A percentile compares a stretch with the other conserved stretches of the same genome.
Conservation (phyloP, 2,113 vertebrate genomes). For the Caretta caretta region DNA sequence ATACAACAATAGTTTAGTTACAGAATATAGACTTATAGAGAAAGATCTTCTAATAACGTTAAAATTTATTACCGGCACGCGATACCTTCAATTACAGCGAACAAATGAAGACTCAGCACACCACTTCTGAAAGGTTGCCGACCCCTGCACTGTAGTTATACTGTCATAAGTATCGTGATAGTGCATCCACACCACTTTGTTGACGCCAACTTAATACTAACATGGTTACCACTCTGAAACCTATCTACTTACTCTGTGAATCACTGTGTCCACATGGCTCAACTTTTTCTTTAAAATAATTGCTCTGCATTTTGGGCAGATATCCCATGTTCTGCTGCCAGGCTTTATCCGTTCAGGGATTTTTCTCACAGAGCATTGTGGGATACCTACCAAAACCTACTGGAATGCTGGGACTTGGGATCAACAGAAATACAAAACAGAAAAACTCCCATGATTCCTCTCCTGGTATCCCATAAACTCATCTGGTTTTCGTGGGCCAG, state of each 20-base stretch:
- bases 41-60: too few species aligned
- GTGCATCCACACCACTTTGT: neutral
- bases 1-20: too few species aligned
- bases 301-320: neutral
- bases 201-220: neutral
- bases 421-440: neutral
- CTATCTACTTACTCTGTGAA: neutral
- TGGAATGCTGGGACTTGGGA: neutral
- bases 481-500: neutral
- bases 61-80: too few species aligned
- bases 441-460: neutral
- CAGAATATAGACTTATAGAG: too few species aligned
- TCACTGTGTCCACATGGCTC: accelerated
- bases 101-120: too few species aligned
- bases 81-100: too few species aligned
- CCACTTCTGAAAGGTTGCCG: too few species aligned
- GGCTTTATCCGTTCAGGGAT: neutral
- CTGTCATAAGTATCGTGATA: neutral
- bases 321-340: neutral
- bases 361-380: neutral
- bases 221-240: too few species aligned
- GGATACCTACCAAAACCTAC: neutral
- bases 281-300: neutral
- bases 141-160: neutral
- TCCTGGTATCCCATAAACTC: neutral